Evolutionary conservation across 2,888 invertebrate genomes (phyloP).

Genomic region (Barypeithes pellucidus): DNA sequence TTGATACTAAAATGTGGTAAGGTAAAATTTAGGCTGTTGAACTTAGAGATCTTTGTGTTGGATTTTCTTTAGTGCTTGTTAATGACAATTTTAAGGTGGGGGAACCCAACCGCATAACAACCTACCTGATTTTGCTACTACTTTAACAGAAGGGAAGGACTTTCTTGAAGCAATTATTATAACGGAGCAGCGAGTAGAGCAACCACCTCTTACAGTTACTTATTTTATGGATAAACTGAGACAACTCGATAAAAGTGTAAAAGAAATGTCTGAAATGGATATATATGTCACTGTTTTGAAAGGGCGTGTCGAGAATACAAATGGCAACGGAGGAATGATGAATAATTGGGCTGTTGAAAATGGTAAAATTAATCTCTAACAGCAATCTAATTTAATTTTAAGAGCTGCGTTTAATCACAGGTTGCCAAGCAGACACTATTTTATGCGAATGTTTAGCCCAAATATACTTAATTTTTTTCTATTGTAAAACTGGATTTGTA

Average conservation of each 20-base stretch:
- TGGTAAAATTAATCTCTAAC: background rate
- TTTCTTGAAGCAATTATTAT: background rate
- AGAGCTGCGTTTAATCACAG: too few relatives aligned
- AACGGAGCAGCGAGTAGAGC: background rate
- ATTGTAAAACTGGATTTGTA: too few relatives aligned
- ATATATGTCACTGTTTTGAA: background rate
- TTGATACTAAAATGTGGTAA: conserved; percentile 38
- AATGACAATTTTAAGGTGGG: conserved; percentile 15
- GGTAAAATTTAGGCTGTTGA: background rate
- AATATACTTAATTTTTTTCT: too few relatives aligned
- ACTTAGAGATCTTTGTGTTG: background rate
- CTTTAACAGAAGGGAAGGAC: background rate
- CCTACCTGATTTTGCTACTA: background rate
- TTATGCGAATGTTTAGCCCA: too few relatives aligned
- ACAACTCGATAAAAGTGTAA: background rate
- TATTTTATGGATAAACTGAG: background rate
- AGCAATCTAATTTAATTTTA: too few relatives aligned
- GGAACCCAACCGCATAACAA: background rate
- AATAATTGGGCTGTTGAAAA: background rate
- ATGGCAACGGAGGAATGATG: background rate
- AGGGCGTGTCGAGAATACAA: background rate
- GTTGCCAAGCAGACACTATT: too few relatives aligned
- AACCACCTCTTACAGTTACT: background rate
- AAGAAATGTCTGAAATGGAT: too few relatives aligned
- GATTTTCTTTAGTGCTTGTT: background rate